Percentiles rank a stretch among this genome's conserved stretches.
phyloP scores from a whole-genome alignment of 2,113 vertebrate species.

The Podarcis raffonei region DNA sequence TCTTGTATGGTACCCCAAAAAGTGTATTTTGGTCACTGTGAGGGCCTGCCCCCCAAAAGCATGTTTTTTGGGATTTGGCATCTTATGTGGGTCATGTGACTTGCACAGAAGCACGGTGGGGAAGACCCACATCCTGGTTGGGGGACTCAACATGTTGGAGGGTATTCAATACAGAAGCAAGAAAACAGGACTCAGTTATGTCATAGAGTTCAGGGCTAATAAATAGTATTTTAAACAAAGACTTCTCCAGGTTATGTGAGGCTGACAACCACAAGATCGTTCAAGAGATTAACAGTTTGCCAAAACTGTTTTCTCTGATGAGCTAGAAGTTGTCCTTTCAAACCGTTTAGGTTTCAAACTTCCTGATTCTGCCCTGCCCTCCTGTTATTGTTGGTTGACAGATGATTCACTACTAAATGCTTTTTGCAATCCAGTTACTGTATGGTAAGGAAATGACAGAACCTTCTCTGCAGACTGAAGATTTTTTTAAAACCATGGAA shows the following conservation, averaged over 20 bases:
- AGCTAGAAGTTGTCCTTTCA: slow-evolving; percentile 40
- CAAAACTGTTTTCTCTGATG: slow-evolving; percentile 27
- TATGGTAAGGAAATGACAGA: slow-evolving; percentile 19
- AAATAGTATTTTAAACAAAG: background rate
- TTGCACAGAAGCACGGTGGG: too few relatives aligned
- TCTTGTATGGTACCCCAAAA: too few relatives aligned
- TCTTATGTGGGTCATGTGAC: too few relatives aligned
- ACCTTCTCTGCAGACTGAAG: background rate
- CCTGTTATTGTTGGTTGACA: slow-evolving; percentile 27
- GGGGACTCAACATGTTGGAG: too few relatives aligned
- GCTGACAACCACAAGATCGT: background rate
- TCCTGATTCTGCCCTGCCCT: slow-evolving; percentile 20
- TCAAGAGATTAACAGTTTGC: slow-evolving; percentile 41
- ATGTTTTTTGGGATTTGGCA: too few relatives aligned
- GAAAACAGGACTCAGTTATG: background rate
- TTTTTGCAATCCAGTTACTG: slow-evolving; percentile 29
- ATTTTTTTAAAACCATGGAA: slow-evolving; percentile 4
- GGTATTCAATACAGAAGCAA: too few relatives aligned
- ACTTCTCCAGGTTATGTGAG: background rate
- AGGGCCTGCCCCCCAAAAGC: too few relatives aligned
- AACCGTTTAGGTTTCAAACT: slow-evolving; percentile 35
- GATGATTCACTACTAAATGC: slow-evolving; percentile 22
- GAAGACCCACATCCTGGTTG: too few relatives aligned
- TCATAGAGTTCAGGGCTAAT: background rate
- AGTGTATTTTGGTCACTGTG: too few relatives aligned